Conservation (phyloP, 2,888 invertebrate species). For the Alitta virens region DNA sequence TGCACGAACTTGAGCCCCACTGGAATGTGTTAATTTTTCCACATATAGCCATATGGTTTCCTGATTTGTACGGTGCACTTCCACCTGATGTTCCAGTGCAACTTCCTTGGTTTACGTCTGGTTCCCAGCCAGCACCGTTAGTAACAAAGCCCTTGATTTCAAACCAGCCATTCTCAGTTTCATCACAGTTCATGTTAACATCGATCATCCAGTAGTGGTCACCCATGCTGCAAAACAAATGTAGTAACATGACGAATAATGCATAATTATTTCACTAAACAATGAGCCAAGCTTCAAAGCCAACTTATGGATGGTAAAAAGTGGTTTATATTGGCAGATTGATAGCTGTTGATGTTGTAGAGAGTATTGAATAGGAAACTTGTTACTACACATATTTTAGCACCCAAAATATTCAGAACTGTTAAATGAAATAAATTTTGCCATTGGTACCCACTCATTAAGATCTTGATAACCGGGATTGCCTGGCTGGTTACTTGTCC, state of each 20-base stretch:
- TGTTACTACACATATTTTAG: no score
- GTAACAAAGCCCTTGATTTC: conserved; percentile 46
- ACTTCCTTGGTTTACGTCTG: conserved; percentile 5
- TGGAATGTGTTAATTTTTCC: conserved; percentile 25
- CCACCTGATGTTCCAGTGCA: conserved; percentile 6
- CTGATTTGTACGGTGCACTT: conserved; percentile 16
- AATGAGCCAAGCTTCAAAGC: no score
- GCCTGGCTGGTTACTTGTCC: conserved; percentile 45
- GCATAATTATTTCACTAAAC: no score
- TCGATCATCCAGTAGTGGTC: conserved; percentile 56
- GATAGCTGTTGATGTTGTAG: no score
- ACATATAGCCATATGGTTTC: conserved; percentile 31
- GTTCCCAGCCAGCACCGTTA: conserved; percentile 14
- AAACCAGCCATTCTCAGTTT: conserved; percentile 54
- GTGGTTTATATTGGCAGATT: no score
- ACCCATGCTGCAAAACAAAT: conserved; percentile 43
- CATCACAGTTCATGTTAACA: conserved; percentile 53
- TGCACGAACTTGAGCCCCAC: conserved; percentile 2
- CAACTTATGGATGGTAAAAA: no score
- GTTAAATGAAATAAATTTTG: no score
- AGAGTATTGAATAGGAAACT: no score
- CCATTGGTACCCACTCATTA: conserved; percentile 34
- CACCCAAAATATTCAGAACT: no score
- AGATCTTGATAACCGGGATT: conserved; percentile 32
- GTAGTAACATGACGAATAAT: no score